Evolutionary conservation across 2,113 vertebrate species (phyloP).

Genomic region (Ia io): DNA sequence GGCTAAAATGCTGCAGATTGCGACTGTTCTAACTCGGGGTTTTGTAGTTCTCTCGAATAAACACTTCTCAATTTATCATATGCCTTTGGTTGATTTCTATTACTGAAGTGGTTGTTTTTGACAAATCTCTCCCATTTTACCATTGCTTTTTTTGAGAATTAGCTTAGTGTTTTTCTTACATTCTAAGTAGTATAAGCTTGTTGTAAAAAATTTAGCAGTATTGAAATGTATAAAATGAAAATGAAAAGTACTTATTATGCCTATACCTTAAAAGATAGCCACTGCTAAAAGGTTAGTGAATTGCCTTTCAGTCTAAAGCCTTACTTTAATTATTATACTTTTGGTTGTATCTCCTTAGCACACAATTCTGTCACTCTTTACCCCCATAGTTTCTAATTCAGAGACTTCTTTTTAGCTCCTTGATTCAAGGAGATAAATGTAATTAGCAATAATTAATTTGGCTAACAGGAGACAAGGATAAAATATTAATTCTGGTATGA

Average conservation of each 20-base stretch:
- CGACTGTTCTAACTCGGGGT: background rate
- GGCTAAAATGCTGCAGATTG: background rate
- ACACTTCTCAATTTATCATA: background rate
- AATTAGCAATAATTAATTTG: background rate
- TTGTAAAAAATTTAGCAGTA: background rate
- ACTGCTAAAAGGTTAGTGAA: background rate
- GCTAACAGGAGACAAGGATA: background rate
- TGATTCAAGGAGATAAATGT: background rate
- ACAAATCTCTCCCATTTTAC: constrained; percentile 1
- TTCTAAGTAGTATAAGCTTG: background rate
- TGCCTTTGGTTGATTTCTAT: background rate
- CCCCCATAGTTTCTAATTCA: background rate
- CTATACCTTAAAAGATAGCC: background rate
- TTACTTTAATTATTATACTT: background rate
- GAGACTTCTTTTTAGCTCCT: constrained; percentile 9
- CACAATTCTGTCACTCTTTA: background rate
- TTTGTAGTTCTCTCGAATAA: background rate
- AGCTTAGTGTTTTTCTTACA: background rate
- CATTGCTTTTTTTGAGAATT: background rate
- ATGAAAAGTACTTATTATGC: background rate
- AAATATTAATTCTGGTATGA: background rate
- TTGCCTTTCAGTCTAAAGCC: background rate
- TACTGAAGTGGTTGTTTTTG: constrained; percentile 33
- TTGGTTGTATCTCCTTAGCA: background rate
- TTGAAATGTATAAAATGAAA: background rate